Evolutionary conservation across 2,797 vertebrate species (phyloP).

Genomic region (Parauchenoglanis ngamensis): DNA sequence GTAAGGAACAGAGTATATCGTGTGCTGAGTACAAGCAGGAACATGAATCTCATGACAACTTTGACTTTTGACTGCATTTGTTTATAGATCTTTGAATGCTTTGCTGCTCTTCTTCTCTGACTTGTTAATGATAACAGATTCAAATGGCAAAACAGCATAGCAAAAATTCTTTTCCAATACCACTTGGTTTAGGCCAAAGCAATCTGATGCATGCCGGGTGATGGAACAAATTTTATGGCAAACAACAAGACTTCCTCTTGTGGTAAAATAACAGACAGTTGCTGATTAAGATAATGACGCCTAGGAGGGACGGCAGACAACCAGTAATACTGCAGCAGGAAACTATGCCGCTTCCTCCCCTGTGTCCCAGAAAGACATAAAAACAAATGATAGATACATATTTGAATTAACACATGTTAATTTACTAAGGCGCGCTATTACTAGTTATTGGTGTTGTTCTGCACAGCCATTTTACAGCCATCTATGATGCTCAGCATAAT

Average conservation of each 20-base stretch:
- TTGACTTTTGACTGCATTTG: not conserved
- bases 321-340: constrained; percentile 66
- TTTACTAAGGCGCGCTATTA: not conserved
- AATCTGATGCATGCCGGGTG: constrained; percentile 31
- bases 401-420: constrained; percentile 45
- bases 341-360: constrained; percentile 73
- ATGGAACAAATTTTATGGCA: constrained; percentile 53
- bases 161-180: not conserved
- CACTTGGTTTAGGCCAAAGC: not conserved
- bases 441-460: not conserved
- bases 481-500: not conserved
- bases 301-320: constrained; percentile 53
- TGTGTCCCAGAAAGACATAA: constrained; percentile 52
- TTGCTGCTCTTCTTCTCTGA: not conserved
- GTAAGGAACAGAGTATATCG: too few relatives aligned
- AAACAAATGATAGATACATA: constrained; percentile 53
- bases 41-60: not conserved
- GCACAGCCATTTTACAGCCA: not conserved
- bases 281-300: constrained; percentile 62
- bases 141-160: not conserved
- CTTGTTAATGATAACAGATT: not conserved
- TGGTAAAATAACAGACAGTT: constrained; percentile 63
- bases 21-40: too few relatives aligned
- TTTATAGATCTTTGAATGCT: not conserved
- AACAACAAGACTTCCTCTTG: constrained; percentile 60